Evolutionary conservation across 35 echinoderm and acorn worm genomes (phyloP).

Genomic region (Hemicentrotus pulcherrimus): DNA sequence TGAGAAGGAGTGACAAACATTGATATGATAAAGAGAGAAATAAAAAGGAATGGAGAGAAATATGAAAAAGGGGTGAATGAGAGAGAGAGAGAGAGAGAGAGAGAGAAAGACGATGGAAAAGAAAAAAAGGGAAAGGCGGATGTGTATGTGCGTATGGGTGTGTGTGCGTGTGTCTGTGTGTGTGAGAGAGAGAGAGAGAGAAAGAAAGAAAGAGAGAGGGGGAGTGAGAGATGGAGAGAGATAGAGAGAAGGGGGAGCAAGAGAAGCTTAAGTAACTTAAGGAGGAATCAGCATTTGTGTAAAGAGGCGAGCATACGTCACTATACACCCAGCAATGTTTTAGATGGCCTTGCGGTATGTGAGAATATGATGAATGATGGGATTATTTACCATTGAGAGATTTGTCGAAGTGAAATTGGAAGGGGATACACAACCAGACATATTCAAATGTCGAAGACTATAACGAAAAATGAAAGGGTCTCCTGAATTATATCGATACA

Average conservation of each 20-base stretch:
- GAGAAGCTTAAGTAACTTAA: background rate
- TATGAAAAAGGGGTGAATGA: no score
- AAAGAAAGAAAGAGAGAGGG: background rate
- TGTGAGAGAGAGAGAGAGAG: background rate
- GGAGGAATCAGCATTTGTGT: background rate
- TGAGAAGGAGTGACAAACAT: no score
- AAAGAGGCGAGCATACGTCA: background rate
- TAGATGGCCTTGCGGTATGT: background rate
- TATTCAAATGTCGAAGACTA: no score
- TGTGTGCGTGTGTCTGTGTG: no score
- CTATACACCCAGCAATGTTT: background rate
- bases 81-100: no score
- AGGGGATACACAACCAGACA: background rate
- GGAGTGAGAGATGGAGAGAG: background rate
- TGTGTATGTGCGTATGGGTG: no score
- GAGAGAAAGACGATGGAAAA: no score
- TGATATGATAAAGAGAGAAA: no score
- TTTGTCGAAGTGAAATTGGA: background rate
- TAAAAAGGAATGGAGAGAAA: no score
- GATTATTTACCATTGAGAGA: background rate
- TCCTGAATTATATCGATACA: no score
- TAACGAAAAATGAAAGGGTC: no score
- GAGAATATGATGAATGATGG: background rate
- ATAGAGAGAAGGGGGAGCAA: background rate
- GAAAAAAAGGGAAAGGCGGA: no score